These are phyloP conservation scores for Allobates femoralis DNA, from an alignment of 2,797 vertebrate genomes.

Conservation along the genomic window DNA sequence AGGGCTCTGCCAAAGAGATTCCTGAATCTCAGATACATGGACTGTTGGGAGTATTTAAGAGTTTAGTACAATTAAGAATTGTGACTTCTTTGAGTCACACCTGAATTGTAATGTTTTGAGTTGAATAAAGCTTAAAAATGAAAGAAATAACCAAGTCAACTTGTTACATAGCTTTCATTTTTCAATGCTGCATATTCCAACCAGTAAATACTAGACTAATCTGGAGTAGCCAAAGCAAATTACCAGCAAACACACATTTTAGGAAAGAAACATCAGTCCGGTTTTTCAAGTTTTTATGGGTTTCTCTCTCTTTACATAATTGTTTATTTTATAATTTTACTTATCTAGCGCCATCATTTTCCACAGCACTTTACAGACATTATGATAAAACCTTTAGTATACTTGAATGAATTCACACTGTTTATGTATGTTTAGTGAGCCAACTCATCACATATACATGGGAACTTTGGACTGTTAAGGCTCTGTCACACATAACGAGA, in stretches of 20 bases:
- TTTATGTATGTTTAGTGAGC: neutral
- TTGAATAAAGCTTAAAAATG: neutral
- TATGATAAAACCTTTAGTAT: neutral
- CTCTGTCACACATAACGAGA: no score
- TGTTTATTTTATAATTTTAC: no score
- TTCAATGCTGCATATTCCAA: neutral
- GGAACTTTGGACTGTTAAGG: no score
- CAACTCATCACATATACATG: no score
- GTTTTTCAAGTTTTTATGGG: neutral
- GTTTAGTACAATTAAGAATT: neutral
- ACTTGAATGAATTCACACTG: neutral
- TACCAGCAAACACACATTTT: neutral
- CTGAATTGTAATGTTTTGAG: neutral
- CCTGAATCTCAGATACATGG: neutral
- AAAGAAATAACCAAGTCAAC: neutral
- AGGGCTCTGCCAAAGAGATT: neutral
- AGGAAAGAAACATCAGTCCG: neutral
- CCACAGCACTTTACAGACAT: no score
- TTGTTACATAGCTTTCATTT: neutral
- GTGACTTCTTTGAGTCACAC: neutral
- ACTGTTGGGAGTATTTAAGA: neutral
- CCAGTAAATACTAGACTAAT: conserved; percentile 2
- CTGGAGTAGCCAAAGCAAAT: neutral
- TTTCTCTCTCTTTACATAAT: neutral
- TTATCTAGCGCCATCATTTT: no score